Evolutionary conservation across 2,888 invertebrate species (phyloP), one percentile per base, ranked within the genome.

Genomic region (Dugesia japonica): DNA sequence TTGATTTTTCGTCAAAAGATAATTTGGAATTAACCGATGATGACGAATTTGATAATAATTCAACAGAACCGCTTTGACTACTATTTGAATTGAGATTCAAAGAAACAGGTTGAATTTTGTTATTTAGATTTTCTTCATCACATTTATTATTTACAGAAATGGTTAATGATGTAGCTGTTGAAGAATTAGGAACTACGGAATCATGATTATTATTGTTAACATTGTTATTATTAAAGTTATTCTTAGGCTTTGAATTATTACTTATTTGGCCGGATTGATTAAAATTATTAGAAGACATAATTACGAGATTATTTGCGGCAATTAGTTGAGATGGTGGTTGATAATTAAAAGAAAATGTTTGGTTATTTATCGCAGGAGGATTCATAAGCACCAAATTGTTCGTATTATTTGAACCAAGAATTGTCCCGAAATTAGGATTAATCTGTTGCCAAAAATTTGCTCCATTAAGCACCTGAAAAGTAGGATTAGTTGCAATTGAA

Each of bases 401-500:
- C 1, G 4, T 56, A 23, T n/a, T 56, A 56, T 4, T 56, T 56
- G 56, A 56, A 56, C 56, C 56, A 56, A 56, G 4, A 56, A 56
- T 56, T 56, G 56, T 56, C 7, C 56, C 56, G 17, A 56, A 56
- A 56, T 56, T 56, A 4, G 56, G 56, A 56, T 56, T 56, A 56
- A 56, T 56, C 23, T 56, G 56, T 56, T 56, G 56, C 56, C 56
- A 56, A 56, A 56, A 13, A 56, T 56, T 56, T n/a, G 56, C 9
- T 23, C 56, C 56, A 56, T 56, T 56, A 56, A 56, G 56, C n/a
- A 56, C 56, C 56, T 56, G 56, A 56, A 56, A 56, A 13, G 56
- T n/a, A n/a, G 56, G n/a, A 56, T 56, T 56, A 56, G 56, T n/a
- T 56, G 56, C 17, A 9, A 56, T 9, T n/a, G 56, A n/a, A 20